Percentiles rank a stretch among this genome's conserved stretches.
Conservation (phyloP, 2,888 invertebrate species). For the Scelioninae gen. 1 region DNA sequence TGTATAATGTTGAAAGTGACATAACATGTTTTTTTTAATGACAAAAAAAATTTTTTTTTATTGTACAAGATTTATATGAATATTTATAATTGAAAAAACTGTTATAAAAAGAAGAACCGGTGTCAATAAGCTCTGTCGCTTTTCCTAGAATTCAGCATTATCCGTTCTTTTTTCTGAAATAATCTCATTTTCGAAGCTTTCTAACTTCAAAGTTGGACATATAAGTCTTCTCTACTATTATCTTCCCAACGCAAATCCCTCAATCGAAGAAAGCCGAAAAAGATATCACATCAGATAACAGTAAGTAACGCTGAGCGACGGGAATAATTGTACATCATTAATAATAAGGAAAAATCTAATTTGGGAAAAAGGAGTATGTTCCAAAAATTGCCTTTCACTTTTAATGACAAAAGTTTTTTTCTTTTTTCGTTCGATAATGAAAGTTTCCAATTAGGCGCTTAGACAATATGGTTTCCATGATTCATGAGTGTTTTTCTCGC, state of each 20-base stretch:
- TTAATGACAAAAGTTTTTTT: slow-evolving; percentile 29
- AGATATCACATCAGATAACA: background rate
- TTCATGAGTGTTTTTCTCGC: slow-evolving; percentile 47
- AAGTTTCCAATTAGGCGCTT: slow-evolving; percentile 34
- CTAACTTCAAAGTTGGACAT: slow-evolving; percentile 76
- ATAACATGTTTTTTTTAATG: too few relatives aligned
- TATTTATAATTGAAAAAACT: slow-evolving; percentile 1
- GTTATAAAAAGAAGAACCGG: slow-evolving; percentile 71
- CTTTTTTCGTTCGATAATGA: slow-evolving; percentile 13
- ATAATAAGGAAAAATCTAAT: slow-evolving; percentile 17
- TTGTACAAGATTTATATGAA: too few relatives aligned
- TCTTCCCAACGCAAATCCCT: slow-evolving; percentile 34
- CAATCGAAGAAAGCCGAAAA: slow-evolving; percentile 2
- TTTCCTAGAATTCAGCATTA: slow-evolving; percentile 34
- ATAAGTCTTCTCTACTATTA: slow-evolving; percentile 71
- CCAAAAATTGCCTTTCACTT: slow-evolving; percentile 3
- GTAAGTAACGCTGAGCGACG: background rate
- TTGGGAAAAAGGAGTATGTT: background rate
- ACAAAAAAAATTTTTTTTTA: too few relatives aligned
- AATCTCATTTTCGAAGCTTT: slow-evolving; percentile 80
- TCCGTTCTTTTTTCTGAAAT: slow-evolving; percentile 53
- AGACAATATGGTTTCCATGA: slow-evolving; percentile 42
- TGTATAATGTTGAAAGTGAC: too few relatives aligned
- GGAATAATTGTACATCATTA: background rate
- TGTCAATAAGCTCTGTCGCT: slow-evolving; percentile 72